These are phyloP conservation scores for Brenthis ino DNA, from an alignment of 2,888 invertebrate genomes.

Conservation along the genomic window DNA sequence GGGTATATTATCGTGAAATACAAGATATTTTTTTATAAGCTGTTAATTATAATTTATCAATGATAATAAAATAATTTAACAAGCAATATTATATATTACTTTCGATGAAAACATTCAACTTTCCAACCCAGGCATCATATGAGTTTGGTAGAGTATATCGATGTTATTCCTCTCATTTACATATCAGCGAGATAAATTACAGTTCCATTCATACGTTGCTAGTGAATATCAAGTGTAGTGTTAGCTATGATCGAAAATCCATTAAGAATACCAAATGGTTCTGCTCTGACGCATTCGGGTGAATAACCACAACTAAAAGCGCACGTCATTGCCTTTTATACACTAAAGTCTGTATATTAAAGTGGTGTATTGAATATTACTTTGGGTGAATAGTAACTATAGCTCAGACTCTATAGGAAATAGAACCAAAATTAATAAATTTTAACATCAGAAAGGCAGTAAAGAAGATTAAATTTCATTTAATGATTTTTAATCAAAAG, in stretches of 20 bases:
- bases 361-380: neutral
- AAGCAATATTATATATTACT: neutral
- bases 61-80: neutral
- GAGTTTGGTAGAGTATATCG: constrained; percentile 41
- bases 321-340: constrained; percentile 25
- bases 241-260: constrained; percentile 23
- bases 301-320: constrained; percentile 12
- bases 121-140: neutral
- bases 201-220: constrained; percentile 46
- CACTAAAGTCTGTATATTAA: neutral
- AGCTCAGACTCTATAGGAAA: too few species aligned
- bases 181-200: constrained; percentile 49
- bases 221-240: constrained; percentile 48
- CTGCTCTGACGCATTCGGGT: constrained; percentile 9
- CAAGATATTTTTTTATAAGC: too few species aligned
- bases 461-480: too few species aligned
- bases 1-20: too few species aligned
- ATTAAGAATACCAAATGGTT: constrained; percentile 16
- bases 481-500: too few species aligned
- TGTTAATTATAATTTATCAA: too few species aligned
- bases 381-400: too few species aligned
- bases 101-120: neutral
- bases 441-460: too few species aligned
- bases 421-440: too few species aligned
- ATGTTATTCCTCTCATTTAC: constrained; percentile 56